Conservation (phyloP, 2,888 invertebrate species). For the Gerris lacustris region DNA sequence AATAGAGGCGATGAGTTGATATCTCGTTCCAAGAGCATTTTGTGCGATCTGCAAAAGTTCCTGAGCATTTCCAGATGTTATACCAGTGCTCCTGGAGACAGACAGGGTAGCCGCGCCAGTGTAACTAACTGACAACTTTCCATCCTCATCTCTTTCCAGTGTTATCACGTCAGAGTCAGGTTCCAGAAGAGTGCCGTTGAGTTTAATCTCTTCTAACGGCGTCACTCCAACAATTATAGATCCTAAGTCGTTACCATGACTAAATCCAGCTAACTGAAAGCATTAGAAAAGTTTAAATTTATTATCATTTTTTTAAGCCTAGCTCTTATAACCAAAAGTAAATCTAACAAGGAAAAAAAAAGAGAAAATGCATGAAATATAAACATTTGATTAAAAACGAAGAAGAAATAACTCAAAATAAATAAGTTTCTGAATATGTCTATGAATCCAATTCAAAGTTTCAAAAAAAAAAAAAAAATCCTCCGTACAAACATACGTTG, state of each 20-base stretch:
- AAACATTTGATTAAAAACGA: too few species aligned
- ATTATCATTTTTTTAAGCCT: too few species aligned
- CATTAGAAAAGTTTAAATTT: too few species aligned
- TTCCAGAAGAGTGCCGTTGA: background rate
- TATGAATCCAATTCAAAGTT: too few species aligned
- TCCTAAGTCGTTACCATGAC: background rate
- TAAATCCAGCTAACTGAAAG: too few species aligned
- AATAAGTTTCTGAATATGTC: too few species aligned
- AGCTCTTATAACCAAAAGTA: too few species aligned
- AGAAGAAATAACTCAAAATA: too few species aligned
- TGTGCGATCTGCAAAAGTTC: background rate
- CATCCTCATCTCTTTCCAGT: background rate
- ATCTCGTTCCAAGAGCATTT: background rate
- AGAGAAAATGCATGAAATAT: too few species aligned
- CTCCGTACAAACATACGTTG: too few species aligned
- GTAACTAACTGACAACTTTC: background rate
- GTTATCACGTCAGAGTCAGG: background rate
- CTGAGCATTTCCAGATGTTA: background rate
- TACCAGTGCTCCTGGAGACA: background rate
- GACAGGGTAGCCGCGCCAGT: background rate
- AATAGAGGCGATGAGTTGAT: background rate
- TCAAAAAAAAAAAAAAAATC: too few species aligned
- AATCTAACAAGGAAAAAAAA: too few species aligned
- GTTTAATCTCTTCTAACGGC: background rate
- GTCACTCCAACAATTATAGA: background rate